These are phyloP conservation scores for Planococcus citri DNA, from an alignment of 1,140 invertebrate species.

Conservation along the genomic window DNA sequence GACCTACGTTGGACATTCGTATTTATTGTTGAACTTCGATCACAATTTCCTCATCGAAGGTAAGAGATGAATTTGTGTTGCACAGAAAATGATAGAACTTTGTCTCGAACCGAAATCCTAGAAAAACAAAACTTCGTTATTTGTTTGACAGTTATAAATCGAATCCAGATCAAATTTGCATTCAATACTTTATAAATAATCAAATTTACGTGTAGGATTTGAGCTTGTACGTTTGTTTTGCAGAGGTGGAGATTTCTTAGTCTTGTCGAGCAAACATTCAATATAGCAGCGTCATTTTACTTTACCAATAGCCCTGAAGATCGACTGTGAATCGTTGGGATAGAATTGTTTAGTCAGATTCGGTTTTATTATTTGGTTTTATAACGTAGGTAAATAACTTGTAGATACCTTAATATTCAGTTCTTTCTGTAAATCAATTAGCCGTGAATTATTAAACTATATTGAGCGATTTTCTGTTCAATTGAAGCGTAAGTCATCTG, in stretches of 20 bases:
- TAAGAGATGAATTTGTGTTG: neutral
- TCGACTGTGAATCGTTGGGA: neutral
- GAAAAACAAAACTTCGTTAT: too few species aligned
- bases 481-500: neutral
- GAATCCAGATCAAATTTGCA: too few species aligned
- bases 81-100: neutral
- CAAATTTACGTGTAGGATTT: too few species aligned
- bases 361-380: neutral
- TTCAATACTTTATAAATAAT: too few species aligned
- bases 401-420: neutral
- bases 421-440: neutral
- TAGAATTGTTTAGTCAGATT: neutral
- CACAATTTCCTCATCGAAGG: neutral
- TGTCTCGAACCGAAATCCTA: too few species aligned
- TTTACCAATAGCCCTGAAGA: too few species aligned
- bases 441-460: neutral
- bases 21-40: too few species aligned
- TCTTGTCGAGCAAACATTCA: too few species aligned
- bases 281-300: too few species aligned
- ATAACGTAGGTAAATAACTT: neutral
- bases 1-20: too few species aligned
- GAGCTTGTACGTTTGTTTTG: neutral
- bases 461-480: constrained; percentile 7
- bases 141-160: too few species aligned
- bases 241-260: neutral